Base-by-base conservation (phyloP, 2,888 invertebrate genomes). In the Pollenia labialis region DNA sequence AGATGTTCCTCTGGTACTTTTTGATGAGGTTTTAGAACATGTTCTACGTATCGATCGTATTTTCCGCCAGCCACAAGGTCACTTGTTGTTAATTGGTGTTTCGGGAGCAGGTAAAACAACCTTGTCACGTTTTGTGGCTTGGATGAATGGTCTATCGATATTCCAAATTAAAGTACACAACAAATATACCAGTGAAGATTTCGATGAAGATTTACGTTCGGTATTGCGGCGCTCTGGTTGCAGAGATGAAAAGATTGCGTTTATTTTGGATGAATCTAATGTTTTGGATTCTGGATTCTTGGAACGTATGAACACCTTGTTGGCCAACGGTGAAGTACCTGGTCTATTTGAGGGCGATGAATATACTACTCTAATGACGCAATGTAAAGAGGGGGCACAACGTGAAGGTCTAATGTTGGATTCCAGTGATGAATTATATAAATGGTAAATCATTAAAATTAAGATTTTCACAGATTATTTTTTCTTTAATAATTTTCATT, bases 81-180 rank as follows among this genome's bases (percentile, higher is more conserved):
- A 99, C 94, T 94, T 99, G 89, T 94, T 99, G 90, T 95, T 99
- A 9, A 99, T 99, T 91, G 99, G 99, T 89, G 99, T 99, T 8
- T 99, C 99, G 74, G 99, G 99, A 64, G 98, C 99, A 88, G 99
- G 99, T 89, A 99, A 99, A 94, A 99, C 99, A 1, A 99, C 99
- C 11, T 95, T 99, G 89, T 99, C 99, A 42, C 95, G 99, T 89
- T 99, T 99, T 94, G 99, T 99, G 48, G 99, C 99, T 69, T 99
- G 99, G 99, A 98, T 99, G 97, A 99, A 99, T 93, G 99, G 99
- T 9, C 95, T 99, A 52, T 98, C 98, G 89, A 99, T 99, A 85
- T 99, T 99, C 96, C 99, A 99, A 95, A 99, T 99, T 89, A 99
- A 99, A 95, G 98, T 97, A 90, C 99, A 99, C 94, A 99, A 99